phyloP scores from a whole-genome alignment of 35 echinoderm and acorn worm genomes.

The Amphiura filiformis region DNA sequence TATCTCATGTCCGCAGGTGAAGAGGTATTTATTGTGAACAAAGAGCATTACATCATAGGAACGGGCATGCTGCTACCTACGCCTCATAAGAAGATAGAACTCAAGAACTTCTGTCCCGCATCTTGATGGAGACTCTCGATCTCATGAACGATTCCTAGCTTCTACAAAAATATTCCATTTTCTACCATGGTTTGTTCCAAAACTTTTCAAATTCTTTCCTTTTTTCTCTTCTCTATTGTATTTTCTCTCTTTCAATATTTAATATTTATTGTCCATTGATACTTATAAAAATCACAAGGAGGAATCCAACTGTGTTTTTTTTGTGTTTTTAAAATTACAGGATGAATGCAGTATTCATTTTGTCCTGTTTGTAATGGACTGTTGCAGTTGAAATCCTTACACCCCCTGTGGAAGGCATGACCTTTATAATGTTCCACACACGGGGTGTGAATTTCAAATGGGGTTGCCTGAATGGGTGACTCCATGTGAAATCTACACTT shows the following conservation, averaged over 20 bases:
- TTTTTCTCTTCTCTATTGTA: not conserved
- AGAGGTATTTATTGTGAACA: slow-evolving; percentile 92
- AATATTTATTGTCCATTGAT: not conserved
- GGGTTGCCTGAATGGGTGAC: too few species aligned
- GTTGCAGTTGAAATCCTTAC: too few species aligned
- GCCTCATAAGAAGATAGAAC: slow-evolving; percentile 64
- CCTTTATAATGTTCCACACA: too few species aligned
- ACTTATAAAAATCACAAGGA: not conserved
- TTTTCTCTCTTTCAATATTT: not conserved
- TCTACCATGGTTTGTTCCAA: not conserved
- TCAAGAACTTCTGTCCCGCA: slow-evolving; percentile 41
- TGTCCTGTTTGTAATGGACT: too few species aligned
- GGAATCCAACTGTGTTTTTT: too few species aligned
- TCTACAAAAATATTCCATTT: not conserved
- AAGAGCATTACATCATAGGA: slow-evolving; percentile 83
- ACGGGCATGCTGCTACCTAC: slow-evolving; percentile 68
- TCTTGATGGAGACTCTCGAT: not conserved
- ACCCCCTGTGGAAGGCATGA: too few species aligned
- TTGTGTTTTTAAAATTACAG: too few species aligned
- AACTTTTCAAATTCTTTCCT: not conserved
- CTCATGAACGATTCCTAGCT: not conserved
- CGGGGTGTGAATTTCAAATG: too few species aligned
- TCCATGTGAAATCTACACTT: too few species aligned
- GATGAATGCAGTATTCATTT: too few species aligned
- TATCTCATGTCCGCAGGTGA: slow-evolving; percentile 66